A percentile compares a stretch with the other conserved stretches of the same genome.
Conservation (phyloP, 2,797 vertebrate species). For the Oreortyx pictus region DNA sequence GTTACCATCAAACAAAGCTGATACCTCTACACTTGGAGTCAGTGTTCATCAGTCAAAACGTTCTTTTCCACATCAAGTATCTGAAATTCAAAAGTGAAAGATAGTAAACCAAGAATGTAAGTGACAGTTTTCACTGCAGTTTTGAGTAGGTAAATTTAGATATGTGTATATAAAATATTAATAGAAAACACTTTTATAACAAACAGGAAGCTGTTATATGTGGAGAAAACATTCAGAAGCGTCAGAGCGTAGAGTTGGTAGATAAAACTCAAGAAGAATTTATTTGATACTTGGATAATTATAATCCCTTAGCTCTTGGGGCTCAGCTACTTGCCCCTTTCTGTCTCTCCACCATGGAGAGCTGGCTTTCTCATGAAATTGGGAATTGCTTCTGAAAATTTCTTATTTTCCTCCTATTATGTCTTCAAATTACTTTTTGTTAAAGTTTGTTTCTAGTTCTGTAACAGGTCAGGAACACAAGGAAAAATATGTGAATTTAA, state of each 20-base stretch:
- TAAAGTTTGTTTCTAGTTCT: background rate
- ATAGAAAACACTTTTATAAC: background rate
- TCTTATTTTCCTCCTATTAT: background rate
- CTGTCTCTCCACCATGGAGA: background rate
- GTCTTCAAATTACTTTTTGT: background rate
- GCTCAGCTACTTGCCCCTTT: background rate
- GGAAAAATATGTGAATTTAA: background rate
- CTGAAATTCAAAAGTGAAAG: background rate
- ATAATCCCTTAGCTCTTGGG: background rate
- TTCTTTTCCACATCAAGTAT: background rate
- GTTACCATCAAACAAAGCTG: background rate
- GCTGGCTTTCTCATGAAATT: background rate
- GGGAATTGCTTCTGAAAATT: background rate
- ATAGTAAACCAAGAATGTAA: background rate
- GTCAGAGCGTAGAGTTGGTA: background rate
- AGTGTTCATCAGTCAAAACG: background rate
- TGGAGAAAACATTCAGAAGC: background rate
- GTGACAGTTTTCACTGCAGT: background rate
- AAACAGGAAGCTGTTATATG: background rate
- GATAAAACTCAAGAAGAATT: background rate
- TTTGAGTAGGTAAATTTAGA: background rate
- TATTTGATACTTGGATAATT: background rate
- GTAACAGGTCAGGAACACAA: background rate
- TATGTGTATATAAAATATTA: background rate
- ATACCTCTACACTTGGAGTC: rapidly evolving